Evolutionary conservation across 1,140 invertebrate species (phyloP), one percentile per base, ranked within the genome.

Genomic region (Drosophila kepulauana): DNA sequence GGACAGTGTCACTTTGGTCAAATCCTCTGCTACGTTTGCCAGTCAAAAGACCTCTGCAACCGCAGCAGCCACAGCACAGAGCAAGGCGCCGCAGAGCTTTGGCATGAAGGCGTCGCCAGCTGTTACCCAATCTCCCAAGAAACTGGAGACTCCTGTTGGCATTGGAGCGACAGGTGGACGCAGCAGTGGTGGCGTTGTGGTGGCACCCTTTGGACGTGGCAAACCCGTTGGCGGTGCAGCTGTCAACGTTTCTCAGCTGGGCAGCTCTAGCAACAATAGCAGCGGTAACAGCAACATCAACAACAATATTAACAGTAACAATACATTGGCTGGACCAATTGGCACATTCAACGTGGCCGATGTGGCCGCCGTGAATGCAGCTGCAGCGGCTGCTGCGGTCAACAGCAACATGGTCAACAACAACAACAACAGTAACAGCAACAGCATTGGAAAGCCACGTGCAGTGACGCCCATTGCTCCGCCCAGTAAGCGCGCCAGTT

Each of bases 121-220:
- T 54, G 51, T 43, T 8, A 41, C 65, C 10, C 80, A 87, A 1
- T 89, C 91, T 1, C 79, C 88, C 10, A 92, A 92, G 16, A 92
- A 91, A 41, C 56, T 76, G 80, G 65, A 93, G 75, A 58, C 93
- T 8, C 33, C n/a, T 48, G 49, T 33, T 2, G 58, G 67, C 15
- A 13, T 56, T 5, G 49, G 28, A n/a, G 46, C 63, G 0, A 43
- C 48, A 1, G 64, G 75, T 90, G 75, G 74, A 72, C n/a, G 80
- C 84, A 54, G 82, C 79, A 61, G 79, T 89, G 59, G 91, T 82
- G 20, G 88, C 89, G 86, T 91, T 1, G 91, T 92, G 3, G 92
- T 92, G 54, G 93, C 85, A 76, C 93, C 54, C 73, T 94, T 67
- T 93, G 94, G 66, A 92, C 94, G 88, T 92, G 93, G 93, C 81